Evolutionary conservation across 2,797 vertebrate genomes (phyloP).

Genomic region (Lepilemur ruficaudatus): DNA sequence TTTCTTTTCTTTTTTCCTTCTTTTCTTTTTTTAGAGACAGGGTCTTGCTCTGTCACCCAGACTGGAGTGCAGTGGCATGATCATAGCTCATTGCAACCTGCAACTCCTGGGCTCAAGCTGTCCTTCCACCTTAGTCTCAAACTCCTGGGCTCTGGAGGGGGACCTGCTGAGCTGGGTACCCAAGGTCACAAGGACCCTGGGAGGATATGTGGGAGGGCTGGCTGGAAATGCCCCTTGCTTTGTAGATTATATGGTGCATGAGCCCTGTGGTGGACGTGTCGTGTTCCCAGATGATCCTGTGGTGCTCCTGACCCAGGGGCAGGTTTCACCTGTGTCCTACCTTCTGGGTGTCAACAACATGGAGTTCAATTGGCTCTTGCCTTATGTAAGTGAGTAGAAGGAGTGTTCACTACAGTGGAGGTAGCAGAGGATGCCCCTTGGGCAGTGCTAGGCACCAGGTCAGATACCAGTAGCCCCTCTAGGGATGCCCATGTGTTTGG

Average conservation of each 20-base stretch:
- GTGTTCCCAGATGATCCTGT: constrained; percentile 84
- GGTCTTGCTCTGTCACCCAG: no score
- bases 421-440: not conserved
- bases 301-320: constrained; percentile 82
- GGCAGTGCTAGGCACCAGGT: not conserved
- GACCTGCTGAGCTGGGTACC: not conserved
- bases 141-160: not conserved
- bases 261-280: constrained; percentile 51
- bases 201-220: not conserved
- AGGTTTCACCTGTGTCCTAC: constrained; percentile 85
- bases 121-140: no score
- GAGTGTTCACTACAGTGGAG: not conserved
- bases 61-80: no score
- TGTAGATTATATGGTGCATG: constrained; percentile 47
- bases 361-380: constrained; percentile 88
- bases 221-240: constrained; percentile 5
- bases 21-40: no score
- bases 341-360: constrained; percentile 87
- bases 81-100: no score
- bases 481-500: not conserved
- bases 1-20: no score
- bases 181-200: not conserved
- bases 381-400: constrained; percentile 78
- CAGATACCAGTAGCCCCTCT: not conserved
- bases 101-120: no score